Percentiles rank a stretch among this genome's conserved stretches.
Conservation (phyloP, 1,140 invertebrate species). For the Drosophila obscura region DNA sequence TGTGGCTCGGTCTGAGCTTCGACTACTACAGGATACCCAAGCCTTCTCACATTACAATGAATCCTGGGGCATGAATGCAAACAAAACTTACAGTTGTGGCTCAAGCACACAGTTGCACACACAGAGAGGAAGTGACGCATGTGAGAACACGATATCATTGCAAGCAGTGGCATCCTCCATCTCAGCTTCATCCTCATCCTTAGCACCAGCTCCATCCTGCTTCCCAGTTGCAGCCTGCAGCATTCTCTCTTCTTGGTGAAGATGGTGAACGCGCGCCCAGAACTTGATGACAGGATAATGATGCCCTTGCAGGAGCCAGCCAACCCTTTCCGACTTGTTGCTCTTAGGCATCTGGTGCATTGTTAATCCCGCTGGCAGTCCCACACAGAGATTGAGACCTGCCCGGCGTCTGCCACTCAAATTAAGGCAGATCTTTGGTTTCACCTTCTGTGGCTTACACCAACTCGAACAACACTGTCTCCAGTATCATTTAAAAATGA, state of each 20-base stretch:
- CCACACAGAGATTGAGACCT: conserved; percentile 30
- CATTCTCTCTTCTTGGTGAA: conserved; percentile 2
- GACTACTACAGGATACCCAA: conserved; percentile 59
- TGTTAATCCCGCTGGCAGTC: conserved; percentile 7
- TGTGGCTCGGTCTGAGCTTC: conserved; percentile 17
- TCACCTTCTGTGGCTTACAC: not conserved
- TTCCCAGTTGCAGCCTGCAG: not conserved
- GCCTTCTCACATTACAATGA: conserved; percentile 72
- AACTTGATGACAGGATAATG: conserved; percentile 58
- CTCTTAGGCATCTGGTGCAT: conserved; percentile 1
- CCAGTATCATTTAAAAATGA: too few species aligned
- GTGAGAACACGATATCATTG: conserved; percentile 61
- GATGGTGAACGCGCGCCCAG: conserved; percentile 11
- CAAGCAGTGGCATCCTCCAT: conserved; percentile 13
- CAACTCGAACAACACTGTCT: not conserved
- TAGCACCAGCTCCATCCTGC: not conserved
- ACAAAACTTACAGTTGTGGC: conserved; percentile 67
- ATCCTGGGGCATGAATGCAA: conserved; percentile 71
- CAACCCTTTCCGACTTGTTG: conserved; percentile 37
- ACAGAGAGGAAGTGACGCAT: conserved; percentile 27
- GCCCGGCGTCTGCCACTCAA: not conserved
- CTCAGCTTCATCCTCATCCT: conserved; percentile 11
- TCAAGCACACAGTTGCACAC: conserved; percentile 5
- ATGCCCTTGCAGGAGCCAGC: conserved; percentile 28
- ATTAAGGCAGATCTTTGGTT: conserved; percentile 5